Conservation (phyloP, 2,113 vertebrate species). For the Gobius niger region DNA sequence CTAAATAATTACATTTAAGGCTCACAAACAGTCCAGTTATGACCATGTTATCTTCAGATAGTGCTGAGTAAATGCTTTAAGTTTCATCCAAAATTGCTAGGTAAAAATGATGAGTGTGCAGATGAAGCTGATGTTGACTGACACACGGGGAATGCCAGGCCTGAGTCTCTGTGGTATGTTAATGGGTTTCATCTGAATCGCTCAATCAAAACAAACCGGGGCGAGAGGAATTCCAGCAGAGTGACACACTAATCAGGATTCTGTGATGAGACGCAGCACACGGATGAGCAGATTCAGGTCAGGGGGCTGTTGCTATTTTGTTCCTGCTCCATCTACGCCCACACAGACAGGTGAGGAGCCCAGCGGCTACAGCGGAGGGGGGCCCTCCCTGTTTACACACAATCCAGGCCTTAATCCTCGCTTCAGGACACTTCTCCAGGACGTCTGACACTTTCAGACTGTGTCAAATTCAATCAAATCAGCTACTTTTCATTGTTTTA, state of each 20-base stretch:
- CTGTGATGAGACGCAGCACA: slow-evolving; percentile 20
- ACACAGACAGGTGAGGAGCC: slow-evolving; percentile 59
- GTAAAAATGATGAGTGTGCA: neutral
- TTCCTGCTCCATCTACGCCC: slow-evolving; percentile 33
- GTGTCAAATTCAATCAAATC: neutral
- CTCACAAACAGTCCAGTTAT: too few relatives aligned
- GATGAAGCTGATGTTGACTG: slow-evolving; percentile 4
- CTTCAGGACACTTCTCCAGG: slow-evolving; percentile 48
- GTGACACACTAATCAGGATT: slow-evolving; percentile 18
- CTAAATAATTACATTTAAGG: too few relatives aligned
- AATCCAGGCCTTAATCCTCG: slow-evolving; percentile 65
- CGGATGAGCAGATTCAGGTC: slow-evolving; percentile 41
- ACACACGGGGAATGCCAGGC: neutral
- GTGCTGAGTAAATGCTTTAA: neutral
- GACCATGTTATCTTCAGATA: neutral
- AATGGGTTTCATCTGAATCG: slow-evolving; percentile 21
- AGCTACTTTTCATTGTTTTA: too few relatives aligned
- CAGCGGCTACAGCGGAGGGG: slow-evolving; percentile 46
- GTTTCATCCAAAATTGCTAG: neutral
- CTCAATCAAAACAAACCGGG: slow-evolving; percentile 31
- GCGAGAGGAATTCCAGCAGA: slow-evolving; percentile 16
- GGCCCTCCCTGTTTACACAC: slow-evolving; percentile 61
- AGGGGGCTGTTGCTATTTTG: slow-evolving; percentile 38
- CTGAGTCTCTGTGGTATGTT: slow-evolving; percentile 21
- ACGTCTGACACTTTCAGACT: slow-evolving; percentile 22